Percentiles rank a stretch among this genome's conserved stretches.
Evolutionary conservation across 2,888 invertebrate species (phyloP).

Genomic region (Stegana nigrithorax): DNA sequence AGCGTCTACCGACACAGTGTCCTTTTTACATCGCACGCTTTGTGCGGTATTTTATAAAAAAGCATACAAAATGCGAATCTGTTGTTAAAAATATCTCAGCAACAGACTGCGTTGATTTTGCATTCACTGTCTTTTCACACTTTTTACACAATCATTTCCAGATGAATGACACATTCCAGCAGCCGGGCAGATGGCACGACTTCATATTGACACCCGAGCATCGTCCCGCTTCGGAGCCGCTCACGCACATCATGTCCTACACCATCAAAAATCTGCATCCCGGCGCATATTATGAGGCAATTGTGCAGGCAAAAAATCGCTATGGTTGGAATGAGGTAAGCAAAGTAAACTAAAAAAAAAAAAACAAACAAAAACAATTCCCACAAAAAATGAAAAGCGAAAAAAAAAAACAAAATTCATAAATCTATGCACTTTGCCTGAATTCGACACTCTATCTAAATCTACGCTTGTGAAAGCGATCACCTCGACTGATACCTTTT

Average conservation of each 20-base stretch:
- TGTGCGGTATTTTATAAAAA: too few relatives aligned
- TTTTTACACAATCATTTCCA: slow-evolving; percentile 60
- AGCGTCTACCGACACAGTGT: too few relatives aligned
- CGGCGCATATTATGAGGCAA: slow-evolving; percentile 78
- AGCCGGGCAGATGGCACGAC: slow-evolving; percentile 79
- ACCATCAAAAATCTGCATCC: slow-evolving; percentile 75
- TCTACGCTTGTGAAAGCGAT: not conserved
- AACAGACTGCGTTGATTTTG: slow-evolving; percentile 32
- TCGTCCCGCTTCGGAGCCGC: slow-evolving; percentile 67
- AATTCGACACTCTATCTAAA: slow-evolving; percentile 30
- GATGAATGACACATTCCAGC: slow-evolving; percentile 80
- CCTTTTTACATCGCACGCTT: too few relatives aligned
- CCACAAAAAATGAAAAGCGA: not conserved
- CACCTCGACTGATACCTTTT: not conserved
- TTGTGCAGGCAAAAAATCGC: slow-evolving; percentile 80
- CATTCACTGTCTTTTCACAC: not conserved
- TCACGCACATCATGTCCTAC: slow-evolving; percentile 74
- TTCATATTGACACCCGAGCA: slow-evolving; percentile 68
- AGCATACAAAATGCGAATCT: too few relatives aligned
- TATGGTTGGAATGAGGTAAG: slow-evolving; percentile 79
- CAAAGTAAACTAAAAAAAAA: slow-evolving; percentile 35
- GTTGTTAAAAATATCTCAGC: too few relatives aligned
- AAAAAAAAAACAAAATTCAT: not conserved
- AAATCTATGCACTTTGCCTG: too few relatives aligned
- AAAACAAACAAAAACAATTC: not conserved